Base-by-base conservation (phyloP, 2,888 invertebrate genomes). In the Eupithecia abbreviata region DNA sequence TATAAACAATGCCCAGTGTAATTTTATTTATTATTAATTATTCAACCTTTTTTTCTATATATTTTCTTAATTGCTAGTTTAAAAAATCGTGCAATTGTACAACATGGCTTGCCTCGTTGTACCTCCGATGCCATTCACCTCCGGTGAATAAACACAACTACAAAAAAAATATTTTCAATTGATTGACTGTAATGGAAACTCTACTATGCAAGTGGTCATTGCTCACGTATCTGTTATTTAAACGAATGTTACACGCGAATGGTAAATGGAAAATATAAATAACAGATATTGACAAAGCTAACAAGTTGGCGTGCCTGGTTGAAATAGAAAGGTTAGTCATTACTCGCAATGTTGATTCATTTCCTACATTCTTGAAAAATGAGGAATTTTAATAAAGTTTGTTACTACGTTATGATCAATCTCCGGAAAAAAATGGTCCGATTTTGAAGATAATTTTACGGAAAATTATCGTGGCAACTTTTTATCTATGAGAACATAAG, bases 211-310 rank as follows among this genome's bases (percentile, higher is more conserved):
- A 62, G 42, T 69, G 58, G 62, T 62, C 49, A 71, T 55, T 75
- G 79, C 76, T 67, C 77, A 76, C 72, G 78, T 74, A 71, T 43
- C 41, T 76, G 78, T 62, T 76, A 77, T 74, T 79, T 73, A 73
- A 77, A 74, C 72, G 72, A 74, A 77, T 65, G 69, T 73, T 69
- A 75, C 80, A 82, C 78, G 81, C 77, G 45, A 78, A 77, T 73
- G 67, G 75, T 51, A 77, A 81, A 79, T 79, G 75, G 78, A 79
- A 77, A 82, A 79, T 78, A 78, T 76, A 79, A 80, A 79, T 80
- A 78, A 79, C 77, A 75, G 73, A 78, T 77, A 81, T 80, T 77
- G 80, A 80, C 77, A 77, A 73, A 75, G 77, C 76, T 79, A 76
- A 73, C 76, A 73, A 65, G 70, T 77, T 73, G 62, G 76, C 80